Percentiles rank a stretch among this genome's conserved stretches.
Evolutionary conservation across 2,113 vertebrate genomes (phyloP).

Genomic region (Mystacornis crossleyi): DNA sequence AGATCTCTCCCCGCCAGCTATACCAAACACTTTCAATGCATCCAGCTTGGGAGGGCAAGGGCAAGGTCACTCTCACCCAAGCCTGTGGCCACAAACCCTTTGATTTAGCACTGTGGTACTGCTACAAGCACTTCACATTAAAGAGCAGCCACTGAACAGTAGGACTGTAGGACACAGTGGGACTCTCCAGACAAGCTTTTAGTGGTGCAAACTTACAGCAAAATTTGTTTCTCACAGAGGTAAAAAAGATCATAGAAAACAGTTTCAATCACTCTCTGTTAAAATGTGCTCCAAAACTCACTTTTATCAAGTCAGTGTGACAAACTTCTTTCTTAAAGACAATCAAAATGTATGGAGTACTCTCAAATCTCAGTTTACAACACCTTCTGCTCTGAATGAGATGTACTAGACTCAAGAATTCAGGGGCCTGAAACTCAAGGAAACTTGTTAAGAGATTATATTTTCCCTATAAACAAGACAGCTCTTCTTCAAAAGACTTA

Average conservation of each 20-base stretch:
- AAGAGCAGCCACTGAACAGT: background rate
- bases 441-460: background rate
- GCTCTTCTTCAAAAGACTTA: constrained; percentile 14
- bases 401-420: background rate
- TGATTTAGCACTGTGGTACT: background rate
- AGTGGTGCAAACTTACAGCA: background rate
- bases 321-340: background rate
- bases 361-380: background rate
- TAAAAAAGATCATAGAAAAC: background rate
- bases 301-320: background rate
- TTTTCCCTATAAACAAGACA: background rate
- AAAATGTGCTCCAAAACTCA: background rate
- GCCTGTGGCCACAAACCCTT: background rate
- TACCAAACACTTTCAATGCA: background rate
- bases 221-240: background rate
- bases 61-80: background rate
- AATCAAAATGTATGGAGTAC: background rate
- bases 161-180: background rate
- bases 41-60: background rate
- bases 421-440: background rate
- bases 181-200: background rate
- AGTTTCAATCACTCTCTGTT: background rate
- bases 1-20: fast-evolving
- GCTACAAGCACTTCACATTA: background rate
- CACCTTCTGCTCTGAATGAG: background rate